These are phyloP conservation scores for Plestiodon gilberti DNA, from an alignment of 2,113 vertebrate genomes.

Conservation along the genomic window DNA sequence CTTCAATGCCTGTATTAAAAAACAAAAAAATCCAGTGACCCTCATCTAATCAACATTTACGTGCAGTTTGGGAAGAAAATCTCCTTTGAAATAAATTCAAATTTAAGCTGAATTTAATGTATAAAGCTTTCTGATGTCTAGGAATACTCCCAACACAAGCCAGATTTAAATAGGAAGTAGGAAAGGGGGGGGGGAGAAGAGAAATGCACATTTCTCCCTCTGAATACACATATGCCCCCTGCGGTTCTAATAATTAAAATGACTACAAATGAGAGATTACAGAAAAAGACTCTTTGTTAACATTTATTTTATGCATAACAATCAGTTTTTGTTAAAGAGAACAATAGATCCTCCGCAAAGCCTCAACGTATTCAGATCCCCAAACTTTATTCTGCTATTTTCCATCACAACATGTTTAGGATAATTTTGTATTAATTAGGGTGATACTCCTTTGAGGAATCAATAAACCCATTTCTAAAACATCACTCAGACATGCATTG, in stretches of 20 bases:
- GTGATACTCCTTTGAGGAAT: neutral
- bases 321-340: neutral
- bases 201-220: neutral
- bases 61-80: neutral
- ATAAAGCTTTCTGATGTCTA: neutral
- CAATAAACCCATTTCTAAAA: neutral
- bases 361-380: neutral
- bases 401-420: neutral
- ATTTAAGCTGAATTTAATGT: neutral
- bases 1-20: neutral
- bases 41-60: neutral
- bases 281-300: neutral
- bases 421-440: neutral
- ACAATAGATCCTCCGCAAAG: neutral
- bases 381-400: neutral
- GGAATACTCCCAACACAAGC: neutral
- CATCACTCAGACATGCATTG: no score
- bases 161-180: neutral
- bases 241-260: neutral
- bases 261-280: conserved; percentile 5
- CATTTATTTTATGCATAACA: conserved; percentile 3
- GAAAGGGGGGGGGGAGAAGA: neutral
- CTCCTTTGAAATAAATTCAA: neutral
- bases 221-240: neutral
- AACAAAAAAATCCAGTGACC: neutral